These are phyloP conservation scores for Trissoscelio sp. DNA, from an alignment of 2,888 invertebrate genomes.

Conservation along the genomic window DNA sequence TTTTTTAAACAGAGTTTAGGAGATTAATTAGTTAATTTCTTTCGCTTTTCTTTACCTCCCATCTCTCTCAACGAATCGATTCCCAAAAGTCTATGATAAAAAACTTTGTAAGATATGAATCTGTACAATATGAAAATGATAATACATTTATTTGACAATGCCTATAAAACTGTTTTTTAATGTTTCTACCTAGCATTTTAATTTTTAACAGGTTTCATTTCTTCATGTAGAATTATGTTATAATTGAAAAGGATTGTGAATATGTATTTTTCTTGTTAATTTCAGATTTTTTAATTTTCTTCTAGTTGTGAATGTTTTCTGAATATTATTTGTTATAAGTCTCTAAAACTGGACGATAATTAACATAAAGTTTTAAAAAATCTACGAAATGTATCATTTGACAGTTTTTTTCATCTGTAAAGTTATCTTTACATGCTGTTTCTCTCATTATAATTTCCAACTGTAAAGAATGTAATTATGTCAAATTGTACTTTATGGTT, in stretches of 20 bases:
- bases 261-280: too few species aligned
- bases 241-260: too few species aligned
- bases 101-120: slow-evolving; percentile 80
- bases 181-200: background rate
- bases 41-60: slow-evolving; percentile 46
- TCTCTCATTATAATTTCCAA: too few species aligned
- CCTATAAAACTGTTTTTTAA: slow-evolving; percentile 5
- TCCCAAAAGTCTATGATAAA: slow-evolving; percentile 76
- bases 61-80: slow-evolving; percentile 73
- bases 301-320: too few species aligned
- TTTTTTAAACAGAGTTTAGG: background rate
- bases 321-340: too few species aligned
- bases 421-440: too few species aligned
- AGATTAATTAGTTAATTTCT: too few species aligned
- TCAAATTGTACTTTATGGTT: background rate
- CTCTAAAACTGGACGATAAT: background rate
- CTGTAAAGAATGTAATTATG: too few species aligned
- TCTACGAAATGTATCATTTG: background rate
- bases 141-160: slow-evolving; percentile 77
- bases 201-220: background rate
- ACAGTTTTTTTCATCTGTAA: too few species aligned
- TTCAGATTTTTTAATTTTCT: too few species aligned
- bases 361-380: background rate
- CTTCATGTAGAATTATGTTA: background rate
- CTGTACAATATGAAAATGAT: slow-evolving; percentile 78